Evolutionary conservation across 2,888 invertebrate genomes (phyloP), one percentile per base, ranked within the genome.

Genomic region (Parthenolecanium corni): DNA sequence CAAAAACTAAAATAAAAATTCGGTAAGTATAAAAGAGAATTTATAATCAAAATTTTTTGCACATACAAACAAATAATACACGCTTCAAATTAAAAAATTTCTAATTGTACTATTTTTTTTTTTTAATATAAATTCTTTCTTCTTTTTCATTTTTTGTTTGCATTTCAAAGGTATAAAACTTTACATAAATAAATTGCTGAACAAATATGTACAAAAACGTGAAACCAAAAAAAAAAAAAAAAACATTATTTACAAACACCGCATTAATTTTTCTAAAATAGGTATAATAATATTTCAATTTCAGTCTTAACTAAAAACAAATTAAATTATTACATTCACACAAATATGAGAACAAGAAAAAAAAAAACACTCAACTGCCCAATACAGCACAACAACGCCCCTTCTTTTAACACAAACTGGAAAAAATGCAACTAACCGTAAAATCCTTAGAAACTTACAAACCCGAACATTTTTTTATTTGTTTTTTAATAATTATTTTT

Each of bases 101-200:
- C 31, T 31, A 31, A 31, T 31, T 31, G 31, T 31, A 31, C 31
- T 31, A 31, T 31, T 31, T 31, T 31, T 31, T 31, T 31, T 31
- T 6, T 31, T 31, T 20, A 53, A 53, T 16, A 51, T 20, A 21
- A 51, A 52, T 25, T 25, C n/a, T 24, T 5, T 9, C 11, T 38
- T 24, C 24, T 42, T 38, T 42, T 54, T 36, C 52, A 52, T 18
- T 53, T 52, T 11, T n/a, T n/a, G n/a, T 53, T 38, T 31, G 31
- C 20, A 42, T 54, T 54, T 54, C 54, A 40, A 54, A 54, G 54
- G 54, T 54, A 54, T 54, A 54, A 54, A 54, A 54, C 54, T 54
- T 54, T 54, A 54, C 54, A 54, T 42, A 44, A 54, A 54, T 42
- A 54, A 40, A 54, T 42, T 54, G 38, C 42, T 38, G 54, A 40